These are phyloP conservation scores for Drosophila suzukii DNA, from an alignment of 1,140 invertebrate genomes.

Conservation along the genomic window DNA sequence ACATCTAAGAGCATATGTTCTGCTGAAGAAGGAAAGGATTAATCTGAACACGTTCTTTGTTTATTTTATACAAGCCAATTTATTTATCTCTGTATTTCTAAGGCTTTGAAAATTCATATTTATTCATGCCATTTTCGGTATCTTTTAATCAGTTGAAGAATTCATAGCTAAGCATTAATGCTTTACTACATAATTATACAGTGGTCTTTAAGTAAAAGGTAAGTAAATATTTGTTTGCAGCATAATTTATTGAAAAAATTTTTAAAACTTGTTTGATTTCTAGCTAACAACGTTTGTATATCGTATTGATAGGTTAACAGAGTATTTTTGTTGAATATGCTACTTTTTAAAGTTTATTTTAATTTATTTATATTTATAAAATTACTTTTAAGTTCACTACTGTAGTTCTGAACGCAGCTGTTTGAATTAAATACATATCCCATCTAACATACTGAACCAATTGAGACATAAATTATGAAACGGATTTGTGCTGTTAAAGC, in stretches of 20 bases:
- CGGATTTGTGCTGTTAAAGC: slow-evolving; percentile 82
- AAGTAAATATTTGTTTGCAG: no score
- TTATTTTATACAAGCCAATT: slow-evolving; percentile 4
- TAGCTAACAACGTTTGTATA: no score
- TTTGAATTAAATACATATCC: not conserved
- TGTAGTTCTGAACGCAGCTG: not conserved
- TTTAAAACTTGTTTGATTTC: no score
- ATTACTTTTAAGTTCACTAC: not conserved
- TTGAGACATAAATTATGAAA: slow-evolving; percentile 83
- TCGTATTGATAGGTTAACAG: no score
- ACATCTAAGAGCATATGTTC: slow-evolving; percentile 9
- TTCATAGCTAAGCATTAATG: no score
- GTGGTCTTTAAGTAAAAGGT: no score
- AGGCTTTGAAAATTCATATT: slow-evolving; percentile 22
- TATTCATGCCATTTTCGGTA: slow-evolving; percentile 10
- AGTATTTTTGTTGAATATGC: no score
- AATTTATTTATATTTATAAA: not conserved
- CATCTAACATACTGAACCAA: slow-evolving; percentile 22
- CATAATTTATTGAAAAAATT: no score
- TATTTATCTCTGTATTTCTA: slow-evolving; percentile 10
- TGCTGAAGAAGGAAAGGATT: slow-evolving; percentile 2
- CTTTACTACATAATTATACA: no score
- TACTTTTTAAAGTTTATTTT: no score
- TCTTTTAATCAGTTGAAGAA: slow-evolving; percentile 36
- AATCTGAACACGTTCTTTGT: not conserved